A percentile compares a stretch with the other conserved stretches of the same genome.
phyloP scores from a whole-genome alignment of 1,140 invertebrate species.

The Pantala flavescens region DNA sequence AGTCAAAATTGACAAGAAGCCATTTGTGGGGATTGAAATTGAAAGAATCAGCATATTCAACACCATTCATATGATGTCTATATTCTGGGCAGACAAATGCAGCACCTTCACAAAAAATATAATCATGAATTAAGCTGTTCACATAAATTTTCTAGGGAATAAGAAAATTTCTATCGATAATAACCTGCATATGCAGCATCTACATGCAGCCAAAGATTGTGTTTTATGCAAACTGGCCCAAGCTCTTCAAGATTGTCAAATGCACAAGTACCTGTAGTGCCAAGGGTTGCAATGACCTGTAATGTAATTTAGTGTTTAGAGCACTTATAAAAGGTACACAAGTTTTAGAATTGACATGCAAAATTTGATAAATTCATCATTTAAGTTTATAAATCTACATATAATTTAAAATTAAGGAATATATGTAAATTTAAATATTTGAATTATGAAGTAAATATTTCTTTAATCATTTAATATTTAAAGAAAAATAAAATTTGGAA shows the following conservation, averaged over 20 bases:
- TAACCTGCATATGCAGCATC: slow-evolving; percentile 42
- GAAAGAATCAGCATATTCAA: slow-evolving; percentile 75
- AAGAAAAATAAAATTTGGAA: too few species aligned
- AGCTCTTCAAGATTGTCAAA: slow-evolving; percentile 47
- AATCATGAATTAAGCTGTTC: background rate
- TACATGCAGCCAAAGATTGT: slow-evolving; percentile 39
- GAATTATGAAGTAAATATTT: too few species aligned
- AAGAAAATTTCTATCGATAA: background rate
- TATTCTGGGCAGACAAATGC: slow-evolving; percentile 87
- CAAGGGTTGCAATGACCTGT: slow-evolving; percentile 43
- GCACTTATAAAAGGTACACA: too few species aligned
- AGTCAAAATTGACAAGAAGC: slow-evolving; percentile 86
- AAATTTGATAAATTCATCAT: slow-evolving; percentile 6
- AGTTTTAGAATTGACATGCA: too few species aligned
- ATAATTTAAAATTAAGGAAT: too few species aligned
- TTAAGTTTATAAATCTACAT: slow-evolving; percentile 14
- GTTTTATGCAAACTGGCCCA: slow-evolving; percentile 39
- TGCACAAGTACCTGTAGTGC: slow-evolving; percentile 48
- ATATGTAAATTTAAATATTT: too few species aligned
- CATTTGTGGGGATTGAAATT: slow-evolving; percentile 91
- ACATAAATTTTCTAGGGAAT: background rate
- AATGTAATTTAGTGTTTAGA: background rate
- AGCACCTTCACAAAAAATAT: slow-evolving; percentile 42
- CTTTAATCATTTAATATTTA: too few species aligned
- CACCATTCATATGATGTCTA: slow-evolving; percentile 62